Conservation (phyloP, 2,113 vertebrate genomes). For the Agelaius tricolor region DNA sequence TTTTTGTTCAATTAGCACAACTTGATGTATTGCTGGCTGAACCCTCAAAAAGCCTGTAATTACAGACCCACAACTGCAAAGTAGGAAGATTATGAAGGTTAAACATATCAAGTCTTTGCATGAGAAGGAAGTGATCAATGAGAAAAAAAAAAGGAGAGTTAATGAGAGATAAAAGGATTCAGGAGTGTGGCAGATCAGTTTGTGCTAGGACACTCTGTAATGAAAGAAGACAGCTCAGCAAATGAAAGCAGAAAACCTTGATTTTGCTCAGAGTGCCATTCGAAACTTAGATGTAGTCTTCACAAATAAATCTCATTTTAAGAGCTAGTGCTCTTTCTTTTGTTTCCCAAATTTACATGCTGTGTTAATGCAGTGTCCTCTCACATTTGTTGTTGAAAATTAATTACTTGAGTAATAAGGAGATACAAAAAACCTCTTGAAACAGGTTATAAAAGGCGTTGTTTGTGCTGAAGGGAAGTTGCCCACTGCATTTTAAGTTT, state of each 20-base stretch:
- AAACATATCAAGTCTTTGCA: conserved; percentile 26
- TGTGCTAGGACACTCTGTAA: conserved; percentile 32
- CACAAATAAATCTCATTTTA: conserved; percentile 44
- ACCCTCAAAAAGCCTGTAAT: conserved; percentile 18
- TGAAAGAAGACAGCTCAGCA: conserved; percentile 52
- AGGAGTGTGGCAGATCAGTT: background rate
- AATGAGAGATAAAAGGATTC: conserved; percentile 39
- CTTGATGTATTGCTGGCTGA: conserved; percentile 35
- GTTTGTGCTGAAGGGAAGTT: conserved; percentile 2
- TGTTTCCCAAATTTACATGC: background rate
- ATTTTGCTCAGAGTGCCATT: background rate
- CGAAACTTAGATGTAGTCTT: conserved; percentile 20
- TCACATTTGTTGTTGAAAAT: background rate
- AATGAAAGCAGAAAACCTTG: conserved; percentile 39
- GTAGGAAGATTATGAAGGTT: conserved; percentile 46
- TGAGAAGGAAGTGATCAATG: conserved; percentile 48
- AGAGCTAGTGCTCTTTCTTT: background rate
- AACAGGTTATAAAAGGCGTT: background rate
- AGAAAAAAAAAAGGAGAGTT: background rate
- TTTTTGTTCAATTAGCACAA: background rate
- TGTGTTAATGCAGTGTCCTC: conserved; percentile 31
- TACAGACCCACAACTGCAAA: conserved; percentile 6
- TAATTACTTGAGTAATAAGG: conserved; percentile 24
- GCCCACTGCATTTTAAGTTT: conserved; percentile 50
- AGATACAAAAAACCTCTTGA: background rate